Evolutionary conservation across 2,888 invertebrate species (phyloP).

Genomic region (Chaetogeoica ovagalla): DNA sequence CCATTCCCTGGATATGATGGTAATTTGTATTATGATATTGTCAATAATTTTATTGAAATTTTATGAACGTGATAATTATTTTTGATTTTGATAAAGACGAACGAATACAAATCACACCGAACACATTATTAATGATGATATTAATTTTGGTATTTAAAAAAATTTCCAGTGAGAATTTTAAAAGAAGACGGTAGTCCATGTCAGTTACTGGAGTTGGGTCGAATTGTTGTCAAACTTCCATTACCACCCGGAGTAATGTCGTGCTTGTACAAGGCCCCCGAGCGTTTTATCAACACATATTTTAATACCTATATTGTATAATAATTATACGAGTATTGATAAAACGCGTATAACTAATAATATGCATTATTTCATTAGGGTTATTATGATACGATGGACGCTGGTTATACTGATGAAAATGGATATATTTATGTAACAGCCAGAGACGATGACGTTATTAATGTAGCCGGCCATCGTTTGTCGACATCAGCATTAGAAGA

Average conservation of each 20-base stretch:
- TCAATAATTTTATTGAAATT: not conserved
- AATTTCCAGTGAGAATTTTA: constrained; percentile 68
- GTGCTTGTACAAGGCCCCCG: constrained; percentile 79
- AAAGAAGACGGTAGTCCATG: constrained; percentile 73
- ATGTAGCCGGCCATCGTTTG: constrained; percentile 90
- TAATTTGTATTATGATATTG: constrained; percentile 60
- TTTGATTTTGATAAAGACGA: not conserved
- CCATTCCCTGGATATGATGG: constrained; percentile 87
- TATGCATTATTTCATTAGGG: constrained; percentile 65
- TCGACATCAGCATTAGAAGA: constrained; percentile 90
- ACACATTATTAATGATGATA: not conserved
- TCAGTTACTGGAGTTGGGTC: constrained; percentile 73
- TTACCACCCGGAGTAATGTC: constrained; percentile 86
- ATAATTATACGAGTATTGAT: not conserved
- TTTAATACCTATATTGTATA: constrained; percentile 80
- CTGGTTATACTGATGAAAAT: constrained; percentile 80
- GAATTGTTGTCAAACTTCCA: constrained; percentile 81
- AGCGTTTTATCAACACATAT: constrained; percentile 78
- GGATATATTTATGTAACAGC: constrained; percentile 88
- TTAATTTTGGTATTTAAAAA: constrained; percentile 30
- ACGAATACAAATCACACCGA: constrained; percentile 53
- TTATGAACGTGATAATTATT: not conserved
- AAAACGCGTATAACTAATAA: not conserved
- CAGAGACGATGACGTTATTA: constrained; percentile 91
- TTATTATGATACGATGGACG: constrained; percentile 94